Percentiles rank a stretch among this genome's conserved stretches.
phyloP scores from a whole-genome alignment of 2,113 vertebrate species.

The Rhynchopsitta pachyrhyncha region DNA sequence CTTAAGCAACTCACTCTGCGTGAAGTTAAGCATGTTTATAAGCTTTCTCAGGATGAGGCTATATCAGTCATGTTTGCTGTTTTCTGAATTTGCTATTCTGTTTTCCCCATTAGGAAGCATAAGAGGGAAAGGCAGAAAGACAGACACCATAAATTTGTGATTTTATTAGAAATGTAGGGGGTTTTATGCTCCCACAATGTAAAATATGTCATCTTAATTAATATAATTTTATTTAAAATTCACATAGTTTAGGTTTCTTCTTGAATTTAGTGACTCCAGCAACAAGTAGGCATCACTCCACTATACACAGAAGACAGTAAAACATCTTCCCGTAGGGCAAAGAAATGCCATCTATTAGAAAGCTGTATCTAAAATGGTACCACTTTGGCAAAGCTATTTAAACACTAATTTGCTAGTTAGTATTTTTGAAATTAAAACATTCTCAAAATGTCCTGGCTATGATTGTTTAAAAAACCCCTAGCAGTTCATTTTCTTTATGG shows the following conservation, averaged over 20 bases:
- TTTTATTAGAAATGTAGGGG: neutral
- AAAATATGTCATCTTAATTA: neutral
- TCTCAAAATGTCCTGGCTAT: conserved; percentile 53
- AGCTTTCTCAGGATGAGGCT: neutral
- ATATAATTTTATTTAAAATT: conserved; percentile 42
- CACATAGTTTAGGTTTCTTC: neutral
- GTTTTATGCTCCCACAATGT: neutral
- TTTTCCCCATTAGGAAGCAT: neutral
- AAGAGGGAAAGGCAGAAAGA: neutral
- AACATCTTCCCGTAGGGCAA: neutral
- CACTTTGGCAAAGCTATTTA: conserved; percentile 65
- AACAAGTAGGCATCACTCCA: neutral
- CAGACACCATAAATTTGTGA: neutral
- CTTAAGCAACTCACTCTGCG: neutral
- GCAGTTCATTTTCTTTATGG: conserved; percentile 60
- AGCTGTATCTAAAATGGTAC: conserved; percentile 45
- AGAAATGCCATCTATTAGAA: conserved; percentile 20
- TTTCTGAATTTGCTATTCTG: neutral
- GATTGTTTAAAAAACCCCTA: conserved; percentile 56
- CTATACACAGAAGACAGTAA: neutral
- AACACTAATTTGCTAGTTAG: conserved; percentile 62
- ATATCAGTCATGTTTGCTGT: neutral
- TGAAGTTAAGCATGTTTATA: neutral
- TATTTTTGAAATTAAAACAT: conserved; percentile 67
- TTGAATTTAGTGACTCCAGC: neutral